Evolutionary conservation across 2,888 invertebrate genomes (phyloP).

Genomic region (Sphaerolaimus hirsutus): DNA sequence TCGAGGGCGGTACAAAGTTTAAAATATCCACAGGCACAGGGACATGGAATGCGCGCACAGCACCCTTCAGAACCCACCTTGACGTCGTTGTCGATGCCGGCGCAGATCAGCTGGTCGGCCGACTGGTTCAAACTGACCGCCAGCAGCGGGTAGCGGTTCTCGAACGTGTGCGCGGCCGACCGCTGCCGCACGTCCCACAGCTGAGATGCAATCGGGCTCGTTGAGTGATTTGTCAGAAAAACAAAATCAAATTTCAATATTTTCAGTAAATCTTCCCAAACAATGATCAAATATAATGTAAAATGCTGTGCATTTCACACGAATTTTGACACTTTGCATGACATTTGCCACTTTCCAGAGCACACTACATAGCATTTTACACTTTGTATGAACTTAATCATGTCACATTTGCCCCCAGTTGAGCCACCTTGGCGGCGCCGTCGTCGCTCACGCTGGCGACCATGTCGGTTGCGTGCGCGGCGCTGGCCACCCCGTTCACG

Average conservation of each 20-base stretch:
- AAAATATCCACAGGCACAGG: too few relatives aligned
- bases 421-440: slow-evolving; percentile 50
- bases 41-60: too few relatives aligned
- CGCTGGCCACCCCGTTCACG: slow-evolving; percentile 37
- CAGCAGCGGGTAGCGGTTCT: slow-evolving; percentile 39
- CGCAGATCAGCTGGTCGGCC: slow-evolving; percentile 72
- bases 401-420: background rate
- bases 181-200: slow-evolving; percentile 63
- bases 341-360: too few relatives aligned
- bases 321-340: too few relatives aligned
- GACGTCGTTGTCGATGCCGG: slow-evolving; percentile 85
- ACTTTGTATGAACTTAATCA: too few relatives aligned
- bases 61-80: slow-evolving; percentile 36
- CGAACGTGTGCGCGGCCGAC: slow-evolving; percentile 40
- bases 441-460: slow-evolving; percentile 85
- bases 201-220: too few relatives aligned
- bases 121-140: slow-evolving; percentile 80
- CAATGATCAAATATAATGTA: background rate
- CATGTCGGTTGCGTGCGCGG: slow-evolving; percentile 63
- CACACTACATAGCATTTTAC: too few relatives aligned
- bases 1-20: too few relatives aligned
- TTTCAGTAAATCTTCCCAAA: background rate
- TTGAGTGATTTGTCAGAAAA: too few relatives aligned
- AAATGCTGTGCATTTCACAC: too few relatives aligned
- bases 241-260: slow-evolving; percentile 1